Evolutionary conservation across 2,888 invertebrate species (phyloP).

Genomic region (Acanthosepion esculentum): DNA sequence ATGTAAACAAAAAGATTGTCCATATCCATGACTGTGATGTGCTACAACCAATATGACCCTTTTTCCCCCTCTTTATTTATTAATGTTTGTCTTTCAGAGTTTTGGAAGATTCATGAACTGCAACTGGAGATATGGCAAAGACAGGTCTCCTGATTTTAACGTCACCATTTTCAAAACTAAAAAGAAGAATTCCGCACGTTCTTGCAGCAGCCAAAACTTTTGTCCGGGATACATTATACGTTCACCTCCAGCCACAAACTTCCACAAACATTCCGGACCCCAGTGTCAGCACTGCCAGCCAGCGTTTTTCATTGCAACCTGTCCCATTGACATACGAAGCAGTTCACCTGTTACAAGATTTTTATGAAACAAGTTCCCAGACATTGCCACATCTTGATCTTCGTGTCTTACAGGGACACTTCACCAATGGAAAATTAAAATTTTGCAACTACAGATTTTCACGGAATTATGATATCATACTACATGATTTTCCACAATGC

Average conservation of each 20-base stretch:
- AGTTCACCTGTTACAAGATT: conserved; percentile 58
- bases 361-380: conserved; percentile 60
- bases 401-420: conserved; percentile 62
- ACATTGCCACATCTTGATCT: conserved; percentile 62
- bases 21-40: no score
- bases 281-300: conserved; percentile 24
- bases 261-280: background rate
- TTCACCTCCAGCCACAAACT: conserved; percentile 64
- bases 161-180: conserved; percentile 60
- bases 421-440: conserved; percentile 53
- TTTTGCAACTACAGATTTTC: conserved; percentile 55
- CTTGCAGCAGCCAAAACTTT: conserved; percentile 58
- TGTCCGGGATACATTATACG: conserved; percentile 63
- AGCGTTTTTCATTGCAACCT: conserved; percentile 51
- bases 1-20: no score
- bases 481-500: conserved; percentile 44
- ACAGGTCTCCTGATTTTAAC: conserved; percentile 66
- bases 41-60: no score
- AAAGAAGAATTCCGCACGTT: conserved; percentile 56
- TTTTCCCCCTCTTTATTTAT: background rate
- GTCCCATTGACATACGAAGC: conserved; percentile 60
- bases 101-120: background rate
- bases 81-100: background rate
- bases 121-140: conserved; percentile 56
- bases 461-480: conserved; percentile 52